Percentiles rank a stretch among this genome's conserved stretches.
Evolutionary conservation across 2,113 vertebrate genomes (phyloP).

Genomic region (Deroptyus accipitrinus): DNA sequence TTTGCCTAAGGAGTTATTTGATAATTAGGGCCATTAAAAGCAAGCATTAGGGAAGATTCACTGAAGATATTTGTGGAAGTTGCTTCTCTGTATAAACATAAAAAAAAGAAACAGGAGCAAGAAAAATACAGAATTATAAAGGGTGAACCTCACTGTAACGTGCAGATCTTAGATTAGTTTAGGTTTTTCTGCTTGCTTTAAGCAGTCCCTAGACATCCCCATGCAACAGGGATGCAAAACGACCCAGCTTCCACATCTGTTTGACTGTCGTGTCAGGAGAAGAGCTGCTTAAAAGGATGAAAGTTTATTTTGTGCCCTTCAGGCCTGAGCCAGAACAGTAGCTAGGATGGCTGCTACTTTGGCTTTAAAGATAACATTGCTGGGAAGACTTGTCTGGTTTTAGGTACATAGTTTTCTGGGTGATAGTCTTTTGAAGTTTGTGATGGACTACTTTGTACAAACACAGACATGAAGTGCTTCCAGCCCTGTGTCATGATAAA

Average conservation of each 20-base stretch:
- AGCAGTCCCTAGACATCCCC: background rate
- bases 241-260: background rate
- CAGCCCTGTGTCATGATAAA: conserved; percentile 24
- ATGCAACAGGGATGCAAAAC: background rate
- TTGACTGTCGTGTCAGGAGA: background rate
- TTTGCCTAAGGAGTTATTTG: background rate
- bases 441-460: conserved; percentile 31
- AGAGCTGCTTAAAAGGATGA: background rate
- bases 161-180: background rate
- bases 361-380: background rate
- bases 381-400: background rate
- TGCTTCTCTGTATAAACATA: background rate
- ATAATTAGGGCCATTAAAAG: conserved; percentile 4
- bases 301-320: background rate
- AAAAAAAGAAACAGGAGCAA: background rate
- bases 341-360: background rate
- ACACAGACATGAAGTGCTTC: background rate
- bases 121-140: background rate
- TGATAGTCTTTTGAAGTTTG: conserved; percentile 34
- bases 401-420: background rate
- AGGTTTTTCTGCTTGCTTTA: background rate
- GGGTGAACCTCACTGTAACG: background rate
- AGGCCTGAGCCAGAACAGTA: background rate
- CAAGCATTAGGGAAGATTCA: background rate
- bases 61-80: background rate